Evolutionary conservation across 2,113 vertebrate species (phyloP).

Genomic region (Tragelaphus imberbis): DNA sequence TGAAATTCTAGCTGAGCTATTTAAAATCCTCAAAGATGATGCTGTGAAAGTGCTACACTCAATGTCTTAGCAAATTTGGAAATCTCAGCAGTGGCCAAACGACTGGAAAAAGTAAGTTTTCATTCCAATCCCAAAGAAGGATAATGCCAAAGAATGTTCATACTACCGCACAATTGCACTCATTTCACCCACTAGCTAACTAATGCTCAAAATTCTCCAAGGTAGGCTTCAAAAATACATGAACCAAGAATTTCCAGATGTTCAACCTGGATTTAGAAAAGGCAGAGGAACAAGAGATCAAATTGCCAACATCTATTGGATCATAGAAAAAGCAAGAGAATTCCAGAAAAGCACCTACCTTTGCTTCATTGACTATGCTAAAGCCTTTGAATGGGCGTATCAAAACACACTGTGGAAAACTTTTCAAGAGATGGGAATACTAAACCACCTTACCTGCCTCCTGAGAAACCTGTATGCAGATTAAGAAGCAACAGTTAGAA

Average conservation of each 20-base stretch:
- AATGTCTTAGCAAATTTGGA: neutral
- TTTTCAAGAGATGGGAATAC: neutral
- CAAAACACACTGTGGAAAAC: neutral
- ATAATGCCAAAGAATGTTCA: neutral
- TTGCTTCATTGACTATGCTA: neutral
- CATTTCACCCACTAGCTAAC: neutral
- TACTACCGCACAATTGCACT: neutral
- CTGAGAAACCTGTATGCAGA: neutral
- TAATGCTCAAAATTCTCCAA: neutral
- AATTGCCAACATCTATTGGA: neutral
- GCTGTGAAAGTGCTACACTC: neutral
- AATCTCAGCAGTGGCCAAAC: neutral
- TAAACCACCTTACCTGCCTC: neutral
- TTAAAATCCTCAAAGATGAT: neutral
- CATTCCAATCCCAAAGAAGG: neutral
- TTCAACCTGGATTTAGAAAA: neutral
- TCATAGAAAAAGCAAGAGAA: neutral
- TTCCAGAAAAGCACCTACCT: neutral
- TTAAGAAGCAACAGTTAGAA: neutral
- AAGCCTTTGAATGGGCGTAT: neutral
- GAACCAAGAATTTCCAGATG: neutral
- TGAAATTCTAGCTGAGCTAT: neutral
- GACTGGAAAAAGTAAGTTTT: neutral
- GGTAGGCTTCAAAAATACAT: neutral
- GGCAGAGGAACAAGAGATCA: neutral